Evolutionary conservation across 2,797 vertebrate species (phyloP).

Genomic region (Hephaestus fuliginosus): DNA sequence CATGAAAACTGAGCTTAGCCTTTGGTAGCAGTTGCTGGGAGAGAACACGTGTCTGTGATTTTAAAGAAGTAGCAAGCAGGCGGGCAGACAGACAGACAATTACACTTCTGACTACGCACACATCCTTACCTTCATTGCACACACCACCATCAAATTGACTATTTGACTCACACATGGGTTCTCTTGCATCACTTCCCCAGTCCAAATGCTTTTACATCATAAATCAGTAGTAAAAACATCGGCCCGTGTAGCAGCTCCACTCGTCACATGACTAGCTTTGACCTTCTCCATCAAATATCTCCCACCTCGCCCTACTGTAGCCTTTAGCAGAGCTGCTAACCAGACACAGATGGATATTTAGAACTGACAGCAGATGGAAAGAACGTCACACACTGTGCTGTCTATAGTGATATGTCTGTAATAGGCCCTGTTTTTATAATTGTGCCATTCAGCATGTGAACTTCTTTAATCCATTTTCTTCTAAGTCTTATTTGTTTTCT

Average conservation of each 20-base stretch:
- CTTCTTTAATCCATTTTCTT: neutral
- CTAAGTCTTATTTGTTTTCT: neutral
- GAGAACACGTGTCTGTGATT: conserved; percentile 6
- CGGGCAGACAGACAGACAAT: conserved; percentile 35
- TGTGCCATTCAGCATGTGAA: neutral
- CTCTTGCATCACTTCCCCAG: conserved; percentile 48
- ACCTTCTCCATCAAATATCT: conserved; percentile 78
- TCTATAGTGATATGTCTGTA: conserved; percentile 35
- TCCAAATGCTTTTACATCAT: conserved; percentile 71
- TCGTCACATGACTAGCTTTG: conserved; percentile 77
- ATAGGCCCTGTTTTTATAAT: conserved; percentile 25
- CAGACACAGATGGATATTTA: conserved; percentile 79
- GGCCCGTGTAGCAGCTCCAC: conserved; percentile 72
- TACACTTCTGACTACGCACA: conserved; percentile 37
- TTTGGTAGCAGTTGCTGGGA: conserved; percentile 8
- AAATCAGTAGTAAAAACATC: conserved; percentile 80
- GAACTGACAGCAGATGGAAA: conserved; percentile 76
- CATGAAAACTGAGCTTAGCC: conserved; percentile 18
- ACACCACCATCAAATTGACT: conserved; percentile 50
- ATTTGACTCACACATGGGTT: conserved; percentile 60
- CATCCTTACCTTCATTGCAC: conserved; percentile 31
- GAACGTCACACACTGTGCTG: conserved; percentile 54
- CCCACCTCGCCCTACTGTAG: conserved; percentile 77
- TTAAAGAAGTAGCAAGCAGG: conserved; percentile 4
- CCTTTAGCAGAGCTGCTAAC: conserved; percentile 77